Base-by-base conservation (phyloP, 2,113 vertebrate species). In the Cochlearius cochlearius region DNA sequence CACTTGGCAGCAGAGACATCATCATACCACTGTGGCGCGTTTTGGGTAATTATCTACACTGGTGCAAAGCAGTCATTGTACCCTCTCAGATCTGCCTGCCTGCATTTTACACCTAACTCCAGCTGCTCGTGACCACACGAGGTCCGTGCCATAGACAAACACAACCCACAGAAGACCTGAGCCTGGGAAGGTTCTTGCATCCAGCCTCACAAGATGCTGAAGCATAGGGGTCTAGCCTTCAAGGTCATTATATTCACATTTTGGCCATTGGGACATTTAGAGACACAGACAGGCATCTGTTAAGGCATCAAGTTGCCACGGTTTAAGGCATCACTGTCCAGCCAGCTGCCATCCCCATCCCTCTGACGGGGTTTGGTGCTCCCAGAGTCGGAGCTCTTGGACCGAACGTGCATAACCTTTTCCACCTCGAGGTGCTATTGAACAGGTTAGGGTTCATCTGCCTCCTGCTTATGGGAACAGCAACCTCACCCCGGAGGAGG, bases 11-110 rank as follows among this genome's bases (percentile, higher is more conserved):
- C 76, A 58, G 39, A n/a, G 41, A 32, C 23, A 15, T 16, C 50
- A 38, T 36, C 19, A 2, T 20, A 8, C 0, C 2, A 0, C 41
- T 45, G 58, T 34, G 10, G 5, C 49, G 1, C 11, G 0, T 3
- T 10, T 3, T 29, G 68, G 68, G 14, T 63, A 6, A 27, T 23
- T 1, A 22, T 9, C 12, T 1, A 3, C 29, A 0, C 7, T 3
- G 19, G 43, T 1, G 43, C 66, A 15, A 10, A 69, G 63, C 25
- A 29, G 26, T 34, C 4, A 1, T 41, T 30, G 12, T 3, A 25
- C 19, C 22, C 21, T 26, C 58, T n/a, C 47, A 27, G 45, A 53
- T 34, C 29, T 10, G 47, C 23, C 69, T 49, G 86, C 58, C 62
- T 63, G 80, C 10, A 11, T n/a, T 73, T 86, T 18, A 58, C 39